A percentile compares a stretch with the other conserved stretches of the same genome.
phyloP scores from a whole-genome alignment of 2,888 invertebrate species.

The Trissolcus brochymenae region DNA sequence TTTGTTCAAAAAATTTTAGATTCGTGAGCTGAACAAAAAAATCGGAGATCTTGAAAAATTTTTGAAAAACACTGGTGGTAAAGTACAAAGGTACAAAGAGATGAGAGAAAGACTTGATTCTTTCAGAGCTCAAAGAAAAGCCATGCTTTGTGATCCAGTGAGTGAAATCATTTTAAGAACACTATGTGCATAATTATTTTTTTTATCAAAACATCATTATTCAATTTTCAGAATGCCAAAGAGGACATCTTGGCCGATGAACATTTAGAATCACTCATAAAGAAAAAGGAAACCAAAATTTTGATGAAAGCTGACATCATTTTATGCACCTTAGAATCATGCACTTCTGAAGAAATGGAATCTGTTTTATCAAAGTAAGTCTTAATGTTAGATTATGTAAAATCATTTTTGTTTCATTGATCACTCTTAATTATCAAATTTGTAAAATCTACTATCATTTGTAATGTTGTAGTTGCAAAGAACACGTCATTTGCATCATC shows the following conservation, averaged over 20 bases:
- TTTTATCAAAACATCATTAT: background rate
- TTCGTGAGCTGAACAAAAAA: too few relatives aligned
- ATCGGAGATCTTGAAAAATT: too few relatives aligned
- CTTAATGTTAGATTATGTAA: background rate
- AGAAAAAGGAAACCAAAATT: slow-evolving; percentile 65
- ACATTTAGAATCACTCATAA: slow-evolving; percentile 61
- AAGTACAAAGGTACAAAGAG: too few relatives aligned
- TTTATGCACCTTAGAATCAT: slow-evolving; percentile 81
- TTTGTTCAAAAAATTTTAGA: too few relatives aligned
- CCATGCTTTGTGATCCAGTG: too few relatives aligned
- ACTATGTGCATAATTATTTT: too few relatives aligned
- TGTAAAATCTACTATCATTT: too few relatives aligned
- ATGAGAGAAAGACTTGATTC: too few relatives aligned
- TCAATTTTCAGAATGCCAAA: background rate
- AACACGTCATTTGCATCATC: slow-evolving; percentile 75
- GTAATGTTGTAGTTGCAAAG: background rate
- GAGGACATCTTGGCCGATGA: slow-evolving; percentile 40
- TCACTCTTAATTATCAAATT: background rate
- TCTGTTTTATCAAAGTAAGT: slow-evolving; percentile 64
- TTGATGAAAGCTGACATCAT: slow-evolving; percentile 82
- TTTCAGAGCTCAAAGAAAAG: too few relatives aligned
- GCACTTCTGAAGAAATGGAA: slow-evolving; percentile 73
- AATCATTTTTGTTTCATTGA: background rate
- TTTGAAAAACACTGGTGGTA: too few relatives aligned
- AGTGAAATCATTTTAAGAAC: too few relatives aligned